Conservation (phyloP, 2,888 invertebrate species). For the Doris montereyensis region DNA sequence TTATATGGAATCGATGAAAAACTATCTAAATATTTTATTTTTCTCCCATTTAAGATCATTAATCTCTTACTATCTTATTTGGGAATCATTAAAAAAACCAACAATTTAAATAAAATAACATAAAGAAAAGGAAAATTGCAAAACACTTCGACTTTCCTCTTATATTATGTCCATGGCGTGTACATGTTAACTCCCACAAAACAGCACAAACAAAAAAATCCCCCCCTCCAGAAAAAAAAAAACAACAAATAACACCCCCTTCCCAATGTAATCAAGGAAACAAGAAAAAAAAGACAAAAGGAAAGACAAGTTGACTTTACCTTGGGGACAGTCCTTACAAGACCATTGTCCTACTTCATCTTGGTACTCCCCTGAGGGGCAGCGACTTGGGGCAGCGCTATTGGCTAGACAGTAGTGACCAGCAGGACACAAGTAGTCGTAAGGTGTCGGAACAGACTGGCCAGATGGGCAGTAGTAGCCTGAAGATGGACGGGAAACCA, state of each 20-base stretch:
- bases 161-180: background rate
- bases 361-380: constrained; percentile 61
- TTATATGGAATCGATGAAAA: too few species aligned
- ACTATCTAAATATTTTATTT: too few species aligned
- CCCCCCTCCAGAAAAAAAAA: too few species aligned
- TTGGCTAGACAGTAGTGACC: constrained; percentile 60
- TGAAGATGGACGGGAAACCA: too few species aligned
- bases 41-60: too few species aligned
- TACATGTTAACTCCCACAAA: background rate
- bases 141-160: too few species aligned
- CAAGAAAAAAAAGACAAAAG: background rate
- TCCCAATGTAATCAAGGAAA: background rate
- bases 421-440: constrained; percentile 59
- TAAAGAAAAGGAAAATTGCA: too few species aligned
- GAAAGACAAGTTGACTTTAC: constrained; percentile 45
- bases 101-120: too few species aligned
- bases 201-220: too few species aligned
- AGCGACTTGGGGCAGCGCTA: constrained; percentile 55
- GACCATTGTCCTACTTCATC: constrained; percentile 55
- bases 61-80: too few species aligned
- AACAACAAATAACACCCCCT: background rate
- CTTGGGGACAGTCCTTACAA: constrained; percentile 66
- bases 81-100: too few species aligned
- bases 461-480: constrained; percentile 69
- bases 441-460: constrained; percentile 60